Conservation (phyloP, 2,888 invertebrate genomes). For the Euzophera pinguis region DNA sequence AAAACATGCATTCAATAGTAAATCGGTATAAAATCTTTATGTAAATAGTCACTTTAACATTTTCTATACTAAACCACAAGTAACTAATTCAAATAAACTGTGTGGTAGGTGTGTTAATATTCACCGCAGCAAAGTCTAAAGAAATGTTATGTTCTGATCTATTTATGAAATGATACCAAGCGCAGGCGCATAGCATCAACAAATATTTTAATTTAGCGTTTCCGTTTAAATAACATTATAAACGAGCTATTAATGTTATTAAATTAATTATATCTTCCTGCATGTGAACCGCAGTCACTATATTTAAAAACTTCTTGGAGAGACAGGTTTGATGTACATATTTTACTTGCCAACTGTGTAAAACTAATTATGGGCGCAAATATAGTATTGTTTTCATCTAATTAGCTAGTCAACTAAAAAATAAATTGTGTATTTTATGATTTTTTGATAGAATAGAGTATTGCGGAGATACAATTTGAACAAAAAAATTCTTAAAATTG, state of each 20-base stretch:
- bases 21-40: too few species aligned
- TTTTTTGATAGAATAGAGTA: too few species aligned
- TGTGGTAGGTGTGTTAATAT: not conserved
- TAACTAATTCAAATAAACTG: not conserved
- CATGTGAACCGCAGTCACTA: constrained; percentile 20
- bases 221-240: constrained; percentile 53
- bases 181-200: constrained; percentile 41
- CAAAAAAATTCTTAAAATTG: too few species aligned
- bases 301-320: not conserved
- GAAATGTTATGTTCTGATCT: constrained; percentile 22
- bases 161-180: constrained; percentile 27
- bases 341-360: too few species aligned
- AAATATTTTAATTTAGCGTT: constrained; percentile 48
- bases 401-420: too few species aligned
- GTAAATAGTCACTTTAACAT: too few species aligned
- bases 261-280: constrained; percentile 72
- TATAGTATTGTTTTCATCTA: too few species aligned
- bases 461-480: too few species aligned
- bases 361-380: too few species aligned
- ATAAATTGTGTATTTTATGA: too few species aligned
- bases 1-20: too few species aligned
- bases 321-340: not conserved
- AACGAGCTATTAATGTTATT: constrained; percentile 62
- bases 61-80: not conserved
- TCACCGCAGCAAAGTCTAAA: constrained; percentile 4